These are phyloP conservation scores for Aphaenogaster rudis DNA, from an alignment of 1,140 invertebrate genomes.

Conservation along the genomic window DNA sequence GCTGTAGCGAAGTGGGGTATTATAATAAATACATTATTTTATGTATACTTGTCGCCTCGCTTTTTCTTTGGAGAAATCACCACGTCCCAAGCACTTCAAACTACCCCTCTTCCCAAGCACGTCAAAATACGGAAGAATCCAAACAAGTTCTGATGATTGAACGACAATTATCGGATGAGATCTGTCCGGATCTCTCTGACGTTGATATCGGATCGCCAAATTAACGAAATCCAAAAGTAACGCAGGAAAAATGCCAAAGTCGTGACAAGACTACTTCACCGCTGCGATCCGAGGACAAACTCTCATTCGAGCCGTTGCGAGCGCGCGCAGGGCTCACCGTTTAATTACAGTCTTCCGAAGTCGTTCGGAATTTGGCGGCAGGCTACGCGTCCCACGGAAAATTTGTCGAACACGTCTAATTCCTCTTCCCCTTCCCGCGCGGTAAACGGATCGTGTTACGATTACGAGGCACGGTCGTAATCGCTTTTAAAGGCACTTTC, in stretches of 20 bases:
- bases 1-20: conserved; percentile 84
- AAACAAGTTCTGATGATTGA: not conserved
- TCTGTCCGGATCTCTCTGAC: not conserved
- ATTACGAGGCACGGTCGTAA: conserved; percentile 59
- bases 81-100: not conserved
- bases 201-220: conserved; percentile 4
- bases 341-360: conserved; percentile 55
- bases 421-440: conserved; percentile 8
- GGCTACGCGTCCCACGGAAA: not conserved
- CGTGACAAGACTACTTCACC: conserved; percentile 33
- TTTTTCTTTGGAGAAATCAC: not conserved
- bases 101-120: no score
- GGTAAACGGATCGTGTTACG: conserved; percentile 61
- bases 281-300: not conserved
- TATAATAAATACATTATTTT: conserved; percentile 86
- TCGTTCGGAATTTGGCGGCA: conserved; percentile 34
- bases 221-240: not conserved
- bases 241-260: conserved; percentile 7
- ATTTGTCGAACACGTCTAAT: conserved; percentile 56
- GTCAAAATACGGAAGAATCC: not conserved
- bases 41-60: conserved; percentile 66
- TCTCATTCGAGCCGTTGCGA: conserved; percentile 13
- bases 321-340: not conserved
- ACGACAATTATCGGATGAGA: not conserved
- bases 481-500: conserved; percentile 63